Evolutionary conservation across 2,113 vertebrate species (phyloP).

Genomic region (Thunnus thynnus): DNA sequence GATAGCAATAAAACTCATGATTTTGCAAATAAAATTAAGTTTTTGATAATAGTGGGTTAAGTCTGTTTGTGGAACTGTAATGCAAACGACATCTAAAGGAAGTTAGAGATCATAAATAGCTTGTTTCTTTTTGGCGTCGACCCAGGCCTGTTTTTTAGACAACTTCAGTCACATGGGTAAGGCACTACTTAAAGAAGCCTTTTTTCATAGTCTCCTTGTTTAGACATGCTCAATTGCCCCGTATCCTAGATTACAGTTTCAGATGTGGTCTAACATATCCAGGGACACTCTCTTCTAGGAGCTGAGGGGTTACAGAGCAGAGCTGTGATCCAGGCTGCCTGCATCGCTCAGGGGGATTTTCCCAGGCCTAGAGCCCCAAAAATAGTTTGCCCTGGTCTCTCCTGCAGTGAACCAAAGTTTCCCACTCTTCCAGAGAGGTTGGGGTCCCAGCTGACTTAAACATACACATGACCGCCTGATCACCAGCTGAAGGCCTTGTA

Average conservation of each 20-base stretch:
- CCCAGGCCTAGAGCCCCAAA: constrained; percentile 79
- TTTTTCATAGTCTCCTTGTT: constrained; percentile 47
- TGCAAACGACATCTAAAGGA: not conserved
- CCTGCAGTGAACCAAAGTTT: constrained; percentile 64
- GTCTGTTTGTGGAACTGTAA: not conserved
- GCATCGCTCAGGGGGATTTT: constrained; percentile 69
- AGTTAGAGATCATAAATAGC: constrained; percentile 37
- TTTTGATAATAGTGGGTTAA: not conserved
- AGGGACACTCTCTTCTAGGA: constrained; percentile 60
- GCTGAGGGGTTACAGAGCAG: constrained; percentile 62
- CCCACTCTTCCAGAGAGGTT: constrained; percentile 62
- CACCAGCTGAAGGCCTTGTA: constrained; percentile 11
- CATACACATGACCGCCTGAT: constrained; percentile 27
- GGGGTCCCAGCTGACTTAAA: constrained; percentile 61
- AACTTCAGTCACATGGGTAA: constrained; percentile 22
- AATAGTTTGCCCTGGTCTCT: constrained; percentile 74
- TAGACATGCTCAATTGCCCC: constrained; percentile 45
- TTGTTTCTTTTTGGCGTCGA: constrained; percentile 19
- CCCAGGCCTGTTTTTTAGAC: constrained; percentile 22
- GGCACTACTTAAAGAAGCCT: not conserved
- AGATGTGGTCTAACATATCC: constrained; percentile 63
- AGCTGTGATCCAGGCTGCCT: constrained; percentile 62
- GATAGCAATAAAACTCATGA: not conserved
- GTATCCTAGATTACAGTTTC: constrained; percentile 51
- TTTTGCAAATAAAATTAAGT: not conserved